These are phyloP conservation scores for Microhierax caerulescens DNA, from an alignment of 2,797 vertebrate species.

Conservation along the genomic window DNA sequence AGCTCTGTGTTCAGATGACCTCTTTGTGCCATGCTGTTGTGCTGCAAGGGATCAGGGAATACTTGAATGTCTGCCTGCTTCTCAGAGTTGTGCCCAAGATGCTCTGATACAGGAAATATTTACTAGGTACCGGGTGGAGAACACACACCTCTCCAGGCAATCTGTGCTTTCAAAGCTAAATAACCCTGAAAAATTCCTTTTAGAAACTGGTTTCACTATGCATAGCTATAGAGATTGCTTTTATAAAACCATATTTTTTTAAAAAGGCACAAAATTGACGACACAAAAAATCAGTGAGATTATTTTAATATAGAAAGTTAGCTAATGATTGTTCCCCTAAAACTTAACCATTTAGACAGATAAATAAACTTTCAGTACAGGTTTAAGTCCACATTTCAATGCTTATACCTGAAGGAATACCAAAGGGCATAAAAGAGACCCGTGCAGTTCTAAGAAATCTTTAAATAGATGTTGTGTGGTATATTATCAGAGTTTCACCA, in stretches of 20 bases:
- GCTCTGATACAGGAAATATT: not conserved
- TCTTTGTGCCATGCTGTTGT: not conserved
- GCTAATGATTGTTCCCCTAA: not conserved
- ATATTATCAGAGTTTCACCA: not conserved
- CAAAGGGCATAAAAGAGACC: not conserved
- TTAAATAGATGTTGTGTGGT: not conserved
- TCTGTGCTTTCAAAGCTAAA: not conserved
- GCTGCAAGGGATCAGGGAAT: not conserved
- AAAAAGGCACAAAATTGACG: not conserved
- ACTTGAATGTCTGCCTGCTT: not conserved
- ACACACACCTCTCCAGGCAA: not conserved
- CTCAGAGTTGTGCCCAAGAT: not conserved
- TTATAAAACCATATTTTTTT: not conserved
- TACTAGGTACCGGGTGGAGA: not conserved
- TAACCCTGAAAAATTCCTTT: not conserved
- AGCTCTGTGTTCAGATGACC: not conserved
- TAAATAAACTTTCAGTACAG: not conserved
- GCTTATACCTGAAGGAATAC: not conserved
- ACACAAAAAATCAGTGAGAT: not conserved
- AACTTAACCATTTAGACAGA: not conserved
- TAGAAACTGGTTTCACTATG: not conserved
- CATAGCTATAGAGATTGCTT: not conserved
- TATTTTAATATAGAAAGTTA: not conserved
- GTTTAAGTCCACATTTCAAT: not conserved
- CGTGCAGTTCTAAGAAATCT: not conserved